These are phyloP conservation scores for Ammodytes dubius DNA, from an alignment of 2,113 vertebrate species.

Conservation along the genomic window DNA sequence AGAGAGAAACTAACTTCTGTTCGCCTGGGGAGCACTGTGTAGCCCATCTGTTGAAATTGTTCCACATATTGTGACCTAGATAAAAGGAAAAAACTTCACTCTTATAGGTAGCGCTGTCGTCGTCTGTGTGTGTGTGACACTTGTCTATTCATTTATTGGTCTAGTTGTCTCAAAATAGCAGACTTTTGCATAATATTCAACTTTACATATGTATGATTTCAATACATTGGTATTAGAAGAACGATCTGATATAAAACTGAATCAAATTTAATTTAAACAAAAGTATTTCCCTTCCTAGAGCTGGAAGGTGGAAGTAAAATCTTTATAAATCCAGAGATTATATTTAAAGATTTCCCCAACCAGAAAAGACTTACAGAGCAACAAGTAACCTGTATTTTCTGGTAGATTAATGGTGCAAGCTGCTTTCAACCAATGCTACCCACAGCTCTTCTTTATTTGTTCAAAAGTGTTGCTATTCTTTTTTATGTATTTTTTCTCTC, in stretches of 20 bases:
- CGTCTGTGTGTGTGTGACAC: constrained; percentile 75
- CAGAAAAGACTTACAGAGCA: constrained; percentile 21
- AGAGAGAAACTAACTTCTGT: constrained; percentile 83
- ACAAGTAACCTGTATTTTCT: constrained; percentile 42
- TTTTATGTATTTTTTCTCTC: constrained; percentile 57
- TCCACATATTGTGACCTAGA: constrained; percentile 89
- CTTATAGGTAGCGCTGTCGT: constrained; percentile 77
- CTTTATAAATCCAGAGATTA: constrained; percentile 18
- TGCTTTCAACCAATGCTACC: constrained; percentile 43
- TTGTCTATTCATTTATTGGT: constrained; percentile 85
- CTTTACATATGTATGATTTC: constrained; percentile 71
- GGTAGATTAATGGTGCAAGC: constrained; percentile 27
- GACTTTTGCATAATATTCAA: constrained; percentile 78
- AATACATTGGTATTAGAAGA: constrained; percentile 48
- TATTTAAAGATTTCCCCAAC: constrained; percentile 26
- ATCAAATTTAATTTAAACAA: constrained; percentile 41
- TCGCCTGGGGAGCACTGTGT: constrained; percentile 84
- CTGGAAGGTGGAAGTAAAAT: background rate
- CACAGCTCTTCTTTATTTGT: constrained; percentile 54
- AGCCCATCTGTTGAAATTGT: constrained; percentile 88
- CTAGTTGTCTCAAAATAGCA: constrained; percentile 83
- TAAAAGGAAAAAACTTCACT: constrained; percentile 80
- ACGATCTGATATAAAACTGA: constrained; percentile 47
- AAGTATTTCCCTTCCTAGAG: background rate
- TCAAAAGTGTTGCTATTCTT: constrained; percentile 64